These are phyloP conservation scores for Diaphora mendica DNA, from an alignment of 2,888 invertebrate genomes.

Conservation along the genomic window DNA sequence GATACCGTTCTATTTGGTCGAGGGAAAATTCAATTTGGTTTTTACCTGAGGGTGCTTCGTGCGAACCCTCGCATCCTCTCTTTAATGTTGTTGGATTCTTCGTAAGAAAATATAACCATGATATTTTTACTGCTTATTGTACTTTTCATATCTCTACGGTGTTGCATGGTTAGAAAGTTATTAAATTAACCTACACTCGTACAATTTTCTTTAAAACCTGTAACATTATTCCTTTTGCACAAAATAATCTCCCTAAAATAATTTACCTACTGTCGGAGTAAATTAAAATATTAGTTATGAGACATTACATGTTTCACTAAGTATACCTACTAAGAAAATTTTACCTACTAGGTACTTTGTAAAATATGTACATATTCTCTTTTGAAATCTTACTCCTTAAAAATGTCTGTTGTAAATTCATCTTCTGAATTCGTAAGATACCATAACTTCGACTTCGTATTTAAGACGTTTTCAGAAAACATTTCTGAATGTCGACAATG, in stretches of 20 bases:
- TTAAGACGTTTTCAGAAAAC: conserved; percentile 62
- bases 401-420: conserved; percentile 55
- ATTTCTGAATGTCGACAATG: conserved; percentile 69
- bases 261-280: neutral
- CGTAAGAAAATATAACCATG: conserved; percentile 67
- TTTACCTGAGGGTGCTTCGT: conserved; percentile 80
- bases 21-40: conserved; percentile 84
- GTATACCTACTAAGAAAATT: conserved; percentile 24
- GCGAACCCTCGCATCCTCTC: conserved; percentile 74
- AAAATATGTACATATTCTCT: conserved; percentile 26
- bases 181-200: conserved; percentile 8
- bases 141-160: conserved; percentile 33
- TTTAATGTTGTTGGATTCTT: conserved; percentile 75
- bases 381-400: conserved; percentile 46
- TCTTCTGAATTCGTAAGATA: conserved; percentile 61
- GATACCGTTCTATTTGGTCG: conserved; percentile 81
- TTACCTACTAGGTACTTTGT: neutral
- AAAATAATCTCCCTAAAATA: neutral
- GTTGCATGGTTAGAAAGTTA: conserved; percentile 7
- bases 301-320: conserved; percentile 30
- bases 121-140: conserved; percentile 70
- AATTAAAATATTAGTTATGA: conserved; percentile 30
- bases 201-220: neutral
- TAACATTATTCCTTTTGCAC: neutral
- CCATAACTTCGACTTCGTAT: conserved; percentile 60